Evolutionary conservation across 2,113 vertebrate species (phyloP).

Genomic region (Podilymbus podiceps): DNA sequence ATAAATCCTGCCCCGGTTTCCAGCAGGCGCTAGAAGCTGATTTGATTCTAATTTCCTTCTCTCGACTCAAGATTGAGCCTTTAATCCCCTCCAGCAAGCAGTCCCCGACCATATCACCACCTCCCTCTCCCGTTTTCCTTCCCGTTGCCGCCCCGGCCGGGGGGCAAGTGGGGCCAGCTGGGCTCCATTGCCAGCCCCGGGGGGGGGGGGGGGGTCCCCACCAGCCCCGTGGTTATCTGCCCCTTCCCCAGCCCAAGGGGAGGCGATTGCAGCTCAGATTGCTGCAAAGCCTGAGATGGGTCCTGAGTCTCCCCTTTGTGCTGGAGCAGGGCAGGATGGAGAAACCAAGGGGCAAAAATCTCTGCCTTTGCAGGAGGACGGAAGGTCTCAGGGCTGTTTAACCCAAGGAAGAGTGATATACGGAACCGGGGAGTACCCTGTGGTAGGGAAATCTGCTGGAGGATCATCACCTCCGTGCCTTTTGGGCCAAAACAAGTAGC

Average conservation of each 20-base stretch:
- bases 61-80: constrained; percentile 3
- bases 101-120: not conserved
- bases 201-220: not conserved
- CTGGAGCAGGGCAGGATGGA: not conserved
- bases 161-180: not conserved
- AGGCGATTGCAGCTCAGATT: not conserved
- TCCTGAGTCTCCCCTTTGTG: not conserved
- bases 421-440: not conserved
- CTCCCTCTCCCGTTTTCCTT: not conserved
- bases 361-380: too few relatives aligned
- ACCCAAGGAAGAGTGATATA: rapidly evolving
- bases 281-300: not conserved
- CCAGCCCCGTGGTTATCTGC: not conserved
- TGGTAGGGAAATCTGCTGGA: not conserved
- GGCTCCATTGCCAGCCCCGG: not conserved
- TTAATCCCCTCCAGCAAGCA: constrained; percentile 35
- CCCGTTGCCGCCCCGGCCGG: not conserved
- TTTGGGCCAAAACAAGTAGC: not conserved
- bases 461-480: rapidly evolving
- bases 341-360: not conserved
- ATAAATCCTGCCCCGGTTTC: not conserved
- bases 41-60: constrained; percentile 54
- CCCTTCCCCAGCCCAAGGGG: not conserved
- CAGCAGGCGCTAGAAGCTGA: not conserved
- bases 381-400: not conserved